Evolutionary conservation across 2,888 invertebrate genomes (phyloP), one percentile per base, ranked within the genome.

Genomic region (Megaustenia siamemsis): DNA sequence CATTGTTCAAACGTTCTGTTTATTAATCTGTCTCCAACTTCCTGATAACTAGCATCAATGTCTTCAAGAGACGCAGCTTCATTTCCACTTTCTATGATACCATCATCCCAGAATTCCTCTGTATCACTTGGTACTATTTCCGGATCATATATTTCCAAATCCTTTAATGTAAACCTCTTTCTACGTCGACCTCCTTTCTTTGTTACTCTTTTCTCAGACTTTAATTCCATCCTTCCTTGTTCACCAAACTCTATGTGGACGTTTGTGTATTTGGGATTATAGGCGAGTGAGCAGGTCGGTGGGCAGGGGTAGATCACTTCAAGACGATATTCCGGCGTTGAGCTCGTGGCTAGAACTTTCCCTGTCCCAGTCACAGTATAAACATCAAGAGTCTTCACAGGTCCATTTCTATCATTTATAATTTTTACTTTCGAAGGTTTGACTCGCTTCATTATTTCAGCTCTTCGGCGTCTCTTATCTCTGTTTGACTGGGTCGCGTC

Each of bases 231-330:
- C 10, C 60, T 28, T 28, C 69, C 73, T 12, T 79, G 82, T 12
- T 69, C 53, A 32, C 40, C 35, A 15, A 53, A 43, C 2, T 69
- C 69, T 12, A 56, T 35, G 21, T 32, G 35, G 28, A 60, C 79
- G 35, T 84, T 53, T 0, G 53, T 53, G 78, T 87, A 88, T 66
- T 87, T 88, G 12, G 88, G 87, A 80, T 87, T 88, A 80, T 86
- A 86, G 21, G 84, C 82, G 45, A 88, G 83, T 35, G 88, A 88
- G 71, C 87, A 86, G 28, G 45, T 85, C 10, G 56, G 49, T 8
- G 88, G 86, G 43, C 85, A 85, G 0, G 88, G 88, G 28, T 86
- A 85, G 79, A 69, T 85, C 5, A 88, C 84, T 63, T 88, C 87
- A 24, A 84, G 32, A n/a, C 71, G 60, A 35, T 84, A 84, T 32